A percentile compares a stretch with the other conserved stretches of the same genome.
Evolutionary conservation across 1,140 invertebrate species (phyloP).

Genomic region (Sogatella furcifera): DNA sequence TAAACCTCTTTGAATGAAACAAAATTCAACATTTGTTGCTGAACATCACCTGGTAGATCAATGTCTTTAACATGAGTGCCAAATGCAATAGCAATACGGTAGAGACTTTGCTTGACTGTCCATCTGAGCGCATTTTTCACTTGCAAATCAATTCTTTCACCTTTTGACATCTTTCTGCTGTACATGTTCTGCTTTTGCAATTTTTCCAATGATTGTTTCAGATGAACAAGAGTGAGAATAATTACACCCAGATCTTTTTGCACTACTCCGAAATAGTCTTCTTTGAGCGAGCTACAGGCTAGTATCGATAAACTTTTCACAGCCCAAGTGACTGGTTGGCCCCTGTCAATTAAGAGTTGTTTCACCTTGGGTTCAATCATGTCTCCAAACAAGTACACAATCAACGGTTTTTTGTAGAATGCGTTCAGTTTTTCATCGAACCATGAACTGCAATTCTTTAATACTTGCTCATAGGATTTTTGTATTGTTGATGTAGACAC

Average conservation of each 20-base stretch:
- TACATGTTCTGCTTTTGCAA: conserved; percentile 50
- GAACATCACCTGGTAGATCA: conserved; percentile 31
- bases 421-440: neutral
- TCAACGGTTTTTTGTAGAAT: conserved; percentile 4
- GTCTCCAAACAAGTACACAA: conserved; percentile 12
- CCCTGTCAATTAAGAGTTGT: conserved; percentile 27
- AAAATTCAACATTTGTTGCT: conserved; percentile 18
- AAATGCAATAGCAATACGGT: conserved; percentile 56
- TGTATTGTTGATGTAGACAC: neutral
- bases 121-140: conserved; percentile 47
- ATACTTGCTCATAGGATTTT: neutral
- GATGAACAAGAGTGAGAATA: conserved; percentile 47
- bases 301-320: conserved; percentile 55
- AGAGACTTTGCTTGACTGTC: conserved; percentile 59
- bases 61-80: conserved; percentile 55
- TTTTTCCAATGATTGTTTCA: conserved; percentile 60
- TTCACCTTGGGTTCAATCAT: conserved; percentile 7
- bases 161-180: conserved; percentile 42
- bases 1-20: conserved; percentile 16
- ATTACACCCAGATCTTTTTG: conserved; percentile 61
- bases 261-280: conserved; percentile 69
- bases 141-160: conserved; percentile 46
- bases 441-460: conserved; percentile 1
- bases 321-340: conserved; percentile 57
- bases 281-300: conserved; percentile 50